Conservation (phyloP, 1,140 invertebrate species). For the Chionoecetes opilio region DNA sequence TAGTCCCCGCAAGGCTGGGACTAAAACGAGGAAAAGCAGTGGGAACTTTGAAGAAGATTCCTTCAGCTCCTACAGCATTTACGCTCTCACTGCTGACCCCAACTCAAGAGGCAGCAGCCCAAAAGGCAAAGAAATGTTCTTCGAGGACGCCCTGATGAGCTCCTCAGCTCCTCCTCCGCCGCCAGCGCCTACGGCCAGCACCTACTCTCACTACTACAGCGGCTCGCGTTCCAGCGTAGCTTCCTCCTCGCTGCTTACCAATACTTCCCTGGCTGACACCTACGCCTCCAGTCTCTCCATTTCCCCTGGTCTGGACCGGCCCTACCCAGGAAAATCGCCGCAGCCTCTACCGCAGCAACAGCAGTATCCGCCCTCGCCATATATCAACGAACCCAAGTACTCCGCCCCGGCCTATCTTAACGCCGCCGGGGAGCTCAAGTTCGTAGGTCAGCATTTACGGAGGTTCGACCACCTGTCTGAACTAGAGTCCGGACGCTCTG, state of each 20-base stretch:
- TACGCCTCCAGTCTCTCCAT: conserved; percentile 67
- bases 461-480: conserved; percentile 75
- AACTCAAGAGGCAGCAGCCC: conserved; percentile 47
- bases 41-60: conserved; percentile 67
- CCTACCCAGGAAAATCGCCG: conserved; percentile 67
- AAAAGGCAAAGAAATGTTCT: conserved; percentile 65
- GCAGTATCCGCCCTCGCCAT: conserved; percentile 63
- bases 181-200: conserved; percentile 78
- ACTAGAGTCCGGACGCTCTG: conserved; percentile 69
- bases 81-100: conserved; percentile 74
- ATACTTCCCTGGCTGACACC: conserved; percentile 70
- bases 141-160: conserved; percentile 73
- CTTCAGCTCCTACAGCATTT: conserved; percentile 77
- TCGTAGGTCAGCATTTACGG: conserved; percentile 76
- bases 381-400: conserved; percentile 78
- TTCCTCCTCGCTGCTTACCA: conserved; percentile 71
- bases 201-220: conserved; percentile 79
- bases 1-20: conserved; percentile 68
- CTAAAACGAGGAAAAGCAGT: conserved; percentile 53
- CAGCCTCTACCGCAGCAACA: conserved; percentile 64
- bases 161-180: conserved; percentile 79
- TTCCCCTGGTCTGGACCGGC: conserved; percentile 62
- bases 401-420: conserved; percentile 78
- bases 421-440: conserved; percentile 80
- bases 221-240: conserved; percentile 71